Conservation (phyloP, 2,797 vertebrate genomes). For the Anguilla megastoma region DNA sequence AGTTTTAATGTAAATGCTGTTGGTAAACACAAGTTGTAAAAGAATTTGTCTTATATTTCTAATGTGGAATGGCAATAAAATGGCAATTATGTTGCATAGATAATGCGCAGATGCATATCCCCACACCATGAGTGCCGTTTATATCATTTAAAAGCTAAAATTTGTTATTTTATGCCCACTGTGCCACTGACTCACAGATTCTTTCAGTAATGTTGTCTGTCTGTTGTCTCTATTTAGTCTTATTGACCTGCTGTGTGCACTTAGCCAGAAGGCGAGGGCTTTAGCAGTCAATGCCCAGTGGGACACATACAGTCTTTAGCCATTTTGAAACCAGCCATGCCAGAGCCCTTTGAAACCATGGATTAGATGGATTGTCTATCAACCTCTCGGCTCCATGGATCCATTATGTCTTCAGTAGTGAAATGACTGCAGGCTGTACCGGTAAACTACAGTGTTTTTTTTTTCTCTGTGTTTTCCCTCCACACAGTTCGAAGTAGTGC, state of each 20-base stretch:
- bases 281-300: background rate
- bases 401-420: background rate
- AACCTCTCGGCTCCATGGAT: background rate
- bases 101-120: background rate
- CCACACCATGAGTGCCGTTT: background rate
- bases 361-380: background rate
- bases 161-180: background rate
- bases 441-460: background rate
- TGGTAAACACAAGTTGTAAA: background rate
- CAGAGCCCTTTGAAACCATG: background rate
- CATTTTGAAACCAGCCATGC: conserved; percentile 12
- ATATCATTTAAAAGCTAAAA: background rate
- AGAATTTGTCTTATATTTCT: background rate
- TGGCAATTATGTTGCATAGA: background rate
- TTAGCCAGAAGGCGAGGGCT: conserved; percentile 15
- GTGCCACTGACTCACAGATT: background rate
- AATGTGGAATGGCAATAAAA: background rate
- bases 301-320: background rate
- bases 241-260: background rate
- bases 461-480: background rate
- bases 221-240: conserved; percentile 8
- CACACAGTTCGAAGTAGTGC: background rate
- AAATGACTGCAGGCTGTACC: background rate
- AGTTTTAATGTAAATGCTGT: background rate
- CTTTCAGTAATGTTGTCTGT: background rate